Percentiles rank a stretch among this genome's conserved stretches.
phyloP scores from a whole-genome alignment of 1,140 invertebrate genomes.

The Heliconius hewitsoni region DNA sequence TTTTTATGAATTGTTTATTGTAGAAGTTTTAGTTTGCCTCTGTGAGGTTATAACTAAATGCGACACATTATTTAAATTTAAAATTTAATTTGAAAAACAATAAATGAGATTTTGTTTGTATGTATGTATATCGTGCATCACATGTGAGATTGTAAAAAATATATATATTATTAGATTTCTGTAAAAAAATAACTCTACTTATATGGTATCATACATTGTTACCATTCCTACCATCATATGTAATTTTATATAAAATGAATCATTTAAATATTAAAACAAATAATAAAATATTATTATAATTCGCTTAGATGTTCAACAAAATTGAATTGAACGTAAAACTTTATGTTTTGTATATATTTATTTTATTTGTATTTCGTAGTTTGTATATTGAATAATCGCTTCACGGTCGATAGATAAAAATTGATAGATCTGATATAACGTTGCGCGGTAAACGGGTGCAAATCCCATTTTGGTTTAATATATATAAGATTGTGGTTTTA shows the following conservation, averaged over 20 bases:
- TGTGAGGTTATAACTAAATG: not conserved
- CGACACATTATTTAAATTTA: not conserved
- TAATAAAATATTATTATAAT: not conserved
- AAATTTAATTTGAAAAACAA: not conserved
- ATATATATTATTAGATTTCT: constrained; percentile 4
- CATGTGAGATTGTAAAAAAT: constrained; percentile 8
- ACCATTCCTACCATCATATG: not conserved
- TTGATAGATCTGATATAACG: constrained; percentile 32
- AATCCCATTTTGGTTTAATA: not conserved
- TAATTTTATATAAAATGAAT: not conserved
- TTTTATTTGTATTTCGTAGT: constrained; percentile 45
- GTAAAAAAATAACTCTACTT: not conserved
- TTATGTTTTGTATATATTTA: constrained; percentile 50
- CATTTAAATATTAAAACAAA: not conserved
- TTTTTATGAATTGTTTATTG: not conserved
- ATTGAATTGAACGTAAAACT: not conserved
- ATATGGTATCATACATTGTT: constrained; percentile 3
- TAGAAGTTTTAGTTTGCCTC: not conserved
- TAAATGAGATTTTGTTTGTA: not conserved
- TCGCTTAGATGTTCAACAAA: not conserved
- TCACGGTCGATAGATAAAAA: constrained; percentile 27
- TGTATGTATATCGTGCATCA: constrained; percentile 3
- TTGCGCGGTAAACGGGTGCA: constrained; percentile 19
- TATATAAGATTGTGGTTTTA: not conserved
- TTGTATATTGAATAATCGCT: constrained; percentile 29